Conservation (phyloP, 2,113 vertebrate species). For the Laterallus jamaicensis region DNA sequence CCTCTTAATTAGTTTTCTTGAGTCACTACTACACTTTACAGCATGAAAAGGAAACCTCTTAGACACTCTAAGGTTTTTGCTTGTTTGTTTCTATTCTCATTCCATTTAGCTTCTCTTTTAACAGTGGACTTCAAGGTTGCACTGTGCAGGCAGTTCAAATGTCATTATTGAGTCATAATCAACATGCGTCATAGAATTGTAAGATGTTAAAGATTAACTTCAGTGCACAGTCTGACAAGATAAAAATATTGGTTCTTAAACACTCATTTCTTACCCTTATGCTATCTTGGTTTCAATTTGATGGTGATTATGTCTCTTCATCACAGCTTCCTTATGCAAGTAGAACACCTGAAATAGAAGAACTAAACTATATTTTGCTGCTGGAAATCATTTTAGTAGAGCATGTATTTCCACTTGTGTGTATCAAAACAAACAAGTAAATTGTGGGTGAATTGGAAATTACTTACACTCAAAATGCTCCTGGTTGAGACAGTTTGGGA, state of each 20-base stretch:
- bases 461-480: background rate
- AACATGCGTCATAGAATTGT: background rate
- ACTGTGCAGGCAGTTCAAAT: background rate
- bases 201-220: slow-evolving; percentile 26
- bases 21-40: background rate
- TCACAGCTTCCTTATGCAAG: background rate
- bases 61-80: background rate
- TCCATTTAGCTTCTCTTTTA: background rate
- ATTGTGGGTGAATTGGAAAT: background rate
- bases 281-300: background rate
- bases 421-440: background rate
- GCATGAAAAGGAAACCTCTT: background rate
- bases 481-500: background rate
- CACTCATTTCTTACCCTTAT: background rate
- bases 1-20: background rate
- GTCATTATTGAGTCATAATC: slow-evolving; percentile 17
- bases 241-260: background rate
- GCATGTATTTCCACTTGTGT: background rate
- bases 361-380: background rate
- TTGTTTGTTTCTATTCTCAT: background rate
- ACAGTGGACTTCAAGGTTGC: background rate
- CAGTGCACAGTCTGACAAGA: background rate
- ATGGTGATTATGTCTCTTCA: background rate
- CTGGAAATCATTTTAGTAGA: background rate
- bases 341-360: background rate